Evolutionary conservation across 2,888 invertebrate genomes (phyloP), one percentile per base, ranked within the genome.

Genomic region (Campaea margaritaria): DNA sequence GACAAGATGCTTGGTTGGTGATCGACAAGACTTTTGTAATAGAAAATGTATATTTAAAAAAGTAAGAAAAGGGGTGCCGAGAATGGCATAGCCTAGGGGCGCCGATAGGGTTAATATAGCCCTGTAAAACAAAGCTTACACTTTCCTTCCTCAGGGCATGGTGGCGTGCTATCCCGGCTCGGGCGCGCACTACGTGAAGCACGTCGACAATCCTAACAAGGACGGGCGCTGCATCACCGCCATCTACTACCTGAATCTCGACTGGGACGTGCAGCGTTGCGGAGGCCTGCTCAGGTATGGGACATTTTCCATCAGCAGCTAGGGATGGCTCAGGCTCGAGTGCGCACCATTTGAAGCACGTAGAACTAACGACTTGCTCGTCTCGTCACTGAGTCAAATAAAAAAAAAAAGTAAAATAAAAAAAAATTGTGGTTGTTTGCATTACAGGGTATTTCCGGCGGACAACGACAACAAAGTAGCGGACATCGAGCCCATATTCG

Each of bases 211-310:
- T 93, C 99, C 99, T 7, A 98, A 98, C 86, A 95, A 95, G 77
- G 99, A 99, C 89, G 99, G 99, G 14, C 94, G 99, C 68, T 98
- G 98, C 82, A 97, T 99, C 79, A 99, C 99, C 8, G 97, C 98
- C 65, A 99, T 99, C 78, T 99, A 99, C 91, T 99, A 99, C 93
- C 95, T 99, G 77, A 99, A 99, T 91, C 94, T 96, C 79, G 95
- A 98, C 90, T 99, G 99, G 99, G 96, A 97, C 85, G 95, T 96
- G 53, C 93, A 95, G 82, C 95, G 95, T 76, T 94, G 93, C 83
- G 99, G 99, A 3, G 99, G 99, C 10, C 92, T 98, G 42, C 93
- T 99, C 70, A 94, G 98, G 94, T 94, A 81, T 28, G 14, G 15
- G 15, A 14, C 11, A 5, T 14, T n/a, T n/a, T 13, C 12, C 36